Evolutionary conservation across 1,140 invertebrate species (phyloP).

Genomic region (Conus ventricosus): DNA sequence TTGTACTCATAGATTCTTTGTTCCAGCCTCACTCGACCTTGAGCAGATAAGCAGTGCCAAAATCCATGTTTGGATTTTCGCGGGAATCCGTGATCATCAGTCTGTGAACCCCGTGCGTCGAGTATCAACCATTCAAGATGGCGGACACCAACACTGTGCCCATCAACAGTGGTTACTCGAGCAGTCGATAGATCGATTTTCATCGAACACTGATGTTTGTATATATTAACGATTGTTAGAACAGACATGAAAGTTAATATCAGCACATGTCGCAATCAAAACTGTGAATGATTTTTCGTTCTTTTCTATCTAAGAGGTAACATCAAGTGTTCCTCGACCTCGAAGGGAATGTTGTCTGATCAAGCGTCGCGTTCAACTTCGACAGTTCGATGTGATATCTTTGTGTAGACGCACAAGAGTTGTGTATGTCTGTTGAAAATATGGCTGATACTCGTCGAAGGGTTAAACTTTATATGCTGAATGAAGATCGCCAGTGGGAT

Average conservation of each 20-base stretch:
- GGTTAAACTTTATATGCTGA: slow-evolving; percentile 98
- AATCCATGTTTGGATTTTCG: slow-evolving; percentile 19
- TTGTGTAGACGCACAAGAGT: not conserved
- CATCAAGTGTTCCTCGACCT: slow-evolving; percentile 3
- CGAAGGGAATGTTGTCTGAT: slow-evolving; percentile 10
- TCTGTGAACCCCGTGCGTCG: slow-evolving; percentile 52
- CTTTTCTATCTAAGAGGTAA: not conserved
- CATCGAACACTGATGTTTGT: not conserved
- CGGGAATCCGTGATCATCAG: slow-evolving; percentile 53
- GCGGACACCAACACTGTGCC: slow-evolving; percentile 46
- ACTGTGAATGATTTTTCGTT: not conserved
- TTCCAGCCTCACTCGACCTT: too few relatives aligned
- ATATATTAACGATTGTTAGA: not conserved
- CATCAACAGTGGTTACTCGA: slow-evolving; percentile 17
- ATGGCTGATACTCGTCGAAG: slow-evolving; percentile 75
- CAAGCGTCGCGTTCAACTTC: not conserved
- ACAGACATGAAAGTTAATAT: not conserved
- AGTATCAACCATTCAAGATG: slow-evolving; percentile 63
- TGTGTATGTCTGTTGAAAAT: slow-evolving; percentile 18
- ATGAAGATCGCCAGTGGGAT: slow-evolving; percentile 98
- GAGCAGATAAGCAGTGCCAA: not conserved
- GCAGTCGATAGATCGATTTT: not conserved
- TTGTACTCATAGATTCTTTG: too few relatives aligned
- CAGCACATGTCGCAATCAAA: not conserved
- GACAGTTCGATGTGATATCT: not conserved